Conservation (phyloP, 2,797 vertebrate genomes). For the Muscicapa comitata region DNA sequence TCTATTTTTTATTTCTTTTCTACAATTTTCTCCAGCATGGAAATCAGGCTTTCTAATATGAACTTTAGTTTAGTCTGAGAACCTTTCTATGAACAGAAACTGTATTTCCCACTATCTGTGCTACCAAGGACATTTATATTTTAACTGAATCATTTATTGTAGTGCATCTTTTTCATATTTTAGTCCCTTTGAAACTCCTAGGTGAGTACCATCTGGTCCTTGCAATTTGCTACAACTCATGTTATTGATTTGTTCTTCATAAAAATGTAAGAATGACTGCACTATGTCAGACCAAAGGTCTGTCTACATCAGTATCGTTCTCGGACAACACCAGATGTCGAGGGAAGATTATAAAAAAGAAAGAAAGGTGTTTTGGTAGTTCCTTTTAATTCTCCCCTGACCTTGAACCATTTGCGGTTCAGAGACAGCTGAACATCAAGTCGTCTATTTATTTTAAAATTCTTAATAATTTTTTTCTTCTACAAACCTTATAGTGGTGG, state of each 20-base stretch:
- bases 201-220: slow-evolving; percentile 43
- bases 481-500: not conserved
- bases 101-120: not conserved
- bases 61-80: not conserved
- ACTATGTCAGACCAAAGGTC: slow-evolving; percentile 1
- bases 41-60: not conserved
- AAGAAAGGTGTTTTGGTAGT: not conserved
- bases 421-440: not conserved
- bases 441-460: not conserved
- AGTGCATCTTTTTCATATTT: slow-evolving; percentile 32
- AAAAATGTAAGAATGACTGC: slow-evolving; percentile 9
- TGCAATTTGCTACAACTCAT: slow-evolving; percentile 28
- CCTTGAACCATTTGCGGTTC: not conserved
- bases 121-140: not conserved
- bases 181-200: slow-evolving; percentile 33
- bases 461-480: not conserved
- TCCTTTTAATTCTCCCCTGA: not conserved
- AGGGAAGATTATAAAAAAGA: slow-evolving; percentile 1
- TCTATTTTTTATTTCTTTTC: not conserved
- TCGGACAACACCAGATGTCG: slow-evolving; percentile 2
- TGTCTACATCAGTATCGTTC: not conserved
- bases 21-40: not conserved
- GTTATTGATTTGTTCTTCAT: slow-evolving; percentile 57
- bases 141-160: not conserved
- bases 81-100: not conserved